phyloP scores from a whole-genome alignment of 2,888 invertebrate genomes.

The Caradrina clavipalpis region DNA sequence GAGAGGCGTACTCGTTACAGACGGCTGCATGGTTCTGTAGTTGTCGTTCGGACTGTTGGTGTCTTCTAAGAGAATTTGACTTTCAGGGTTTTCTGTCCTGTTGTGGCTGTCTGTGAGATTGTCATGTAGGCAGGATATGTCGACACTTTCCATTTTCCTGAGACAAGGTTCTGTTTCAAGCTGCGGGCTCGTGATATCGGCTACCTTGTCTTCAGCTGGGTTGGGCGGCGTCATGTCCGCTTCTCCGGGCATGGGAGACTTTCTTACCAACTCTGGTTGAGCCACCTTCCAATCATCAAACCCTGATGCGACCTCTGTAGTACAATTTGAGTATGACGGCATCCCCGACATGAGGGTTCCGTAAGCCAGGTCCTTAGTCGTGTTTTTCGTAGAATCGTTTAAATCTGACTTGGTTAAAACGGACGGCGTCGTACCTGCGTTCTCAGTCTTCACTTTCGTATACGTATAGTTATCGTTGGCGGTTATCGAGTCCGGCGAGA shows the following conservation, averaged over 20 bases:
- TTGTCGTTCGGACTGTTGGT: conserved; percentile 75
- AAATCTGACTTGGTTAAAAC: conserved; percentile 77
- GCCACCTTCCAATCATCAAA: conserved; percentile 82
- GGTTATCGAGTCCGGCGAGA: conserved; percentile 86
- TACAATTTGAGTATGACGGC: conserved; percentile 85
- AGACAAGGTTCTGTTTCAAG: conserved; percentile 71
- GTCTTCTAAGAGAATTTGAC: conserved; percentile 60
- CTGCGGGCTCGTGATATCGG: conserved; percentile 71
- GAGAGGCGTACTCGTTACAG: conserved; percentile 85
- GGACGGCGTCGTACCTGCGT: conserved; percentile 74
- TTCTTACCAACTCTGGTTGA: conserved; percentile 82
- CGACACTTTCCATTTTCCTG: conserved; percentile 85
- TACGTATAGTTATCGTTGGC: conserved; percentile 84
- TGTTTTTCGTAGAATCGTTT: conserved; percentile 81
- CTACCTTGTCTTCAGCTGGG: conserved; percentile 57
- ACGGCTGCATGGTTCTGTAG: conserved; percentile 77
- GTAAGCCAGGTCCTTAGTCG: conserved; percentile 85
- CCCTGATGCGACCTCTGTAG: conserved; percentile 78
- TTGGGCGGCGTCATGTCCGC: conserved; percentile 74
- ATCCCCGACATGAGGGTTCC: conserved; percentile 82
- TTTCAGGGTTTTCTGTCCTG: conserved; percentile 65
- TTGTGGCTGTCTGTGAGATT: conserved; percentile 68
- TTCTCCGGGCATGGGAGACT: conserved; percentile 76
- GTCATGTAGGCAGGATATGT: conserved; percentile 81
- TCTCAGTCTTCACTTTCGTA: conserved; percentile 82